A percentile compares a stretch with the other conserved stretches of the same genome.
phyloP scores from a whole-genome alignment of 2,888 invertebrate genomes.

The Dioctria linearis region DNA sequence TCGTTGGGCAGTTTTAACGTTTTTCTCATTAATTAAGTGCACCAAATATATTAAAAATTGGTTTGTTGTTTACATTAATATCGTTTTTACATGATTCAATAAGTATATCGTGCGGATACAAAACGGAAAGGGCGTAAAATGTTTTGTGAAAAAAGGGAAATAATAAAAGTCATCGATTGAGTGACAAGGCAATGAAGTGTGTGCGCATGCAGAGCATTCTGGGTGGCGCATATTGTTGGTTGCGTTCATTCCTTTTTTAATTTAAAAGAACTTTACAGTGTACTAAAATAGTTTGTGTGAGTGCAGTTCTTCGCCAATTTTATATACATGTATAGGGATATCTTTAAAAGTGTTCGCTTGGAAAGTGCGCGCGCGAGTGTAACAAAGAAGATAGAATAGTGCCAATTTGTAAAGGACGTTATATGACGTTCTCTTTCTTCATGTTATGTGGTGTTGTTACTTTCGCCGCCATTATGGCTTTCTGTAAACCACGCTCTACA shows the following conservation, averaged over 20 bases:
- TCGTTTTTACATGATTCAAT: constrained; percentile 63
- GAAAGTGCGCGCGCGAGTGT: constrained; percentile 15
- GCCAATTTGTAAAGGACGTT: background rate
- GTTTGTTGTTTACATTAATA: constrained; percentile 59
- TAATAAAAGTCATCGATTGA: constrained; percentile 59
- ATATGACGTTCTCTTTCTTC: constrained; percentile 24
- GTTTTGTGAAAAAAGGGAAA: constrained; percentile 68
- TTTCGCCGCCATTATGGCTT: constrained; percentile 87
- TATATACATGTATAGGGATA: constrained; percentile 1
- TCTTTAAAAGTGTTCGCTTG: constrained; percentile 10
- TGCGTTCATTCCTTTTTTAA: constrained; percentile 57
- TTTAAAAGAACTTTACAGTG: constrained; percentile 25
- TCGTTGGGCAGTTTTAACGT: constrained; percentile 66
- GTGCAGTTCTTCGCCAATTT: constrained; percentile 24
- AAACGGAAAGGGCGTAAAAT: constrained; percentile 65
- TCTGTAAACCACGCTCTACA: constrained; percentile 80
- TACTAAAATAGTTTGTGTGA: constrained; percentile 21
- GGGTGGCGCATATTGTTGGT: constrained; percentile 61
- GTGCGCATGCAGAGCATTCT: constrained; percentile 61
- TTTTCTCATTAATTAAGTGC: constrained; percentile 64
- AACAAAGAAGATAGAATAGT: constrained; percentile 4
- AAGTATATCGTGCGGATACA: constrained; percentile 61
- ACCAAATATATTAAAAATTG: constrained; percentile 65
- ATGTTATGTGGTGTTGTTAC: constrained; percentile 53
- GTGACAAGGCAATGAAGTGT: constrained; percentile 59